Base-by-base conservation (phyloP, 1,140 invertebrate genomes). In the Drosophila kurseongensis region DNA sequence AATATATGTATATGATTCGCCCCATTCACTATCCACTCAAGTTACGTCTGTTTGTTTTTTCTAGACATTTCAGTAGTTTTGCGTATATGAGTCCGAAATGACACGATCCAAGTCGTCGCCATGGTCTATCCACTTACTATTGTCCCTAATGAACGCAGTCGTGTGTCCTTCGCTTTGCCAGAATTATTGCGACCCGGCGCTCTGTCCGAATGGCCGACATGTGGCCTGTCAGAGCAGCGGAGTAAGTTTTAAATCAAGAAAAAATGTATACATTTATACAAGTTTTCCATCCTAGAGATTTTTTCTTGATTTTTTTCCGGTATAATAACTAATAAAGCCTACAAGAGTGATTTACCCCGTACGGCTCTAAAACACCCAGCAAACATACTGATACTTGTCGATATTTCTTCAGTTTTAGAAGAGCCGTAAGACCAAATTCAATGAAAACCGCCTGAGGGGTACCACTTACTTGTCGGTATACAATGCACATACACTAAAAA, bases 181-280 rank as follows among this genome's bases (percentile, higher is more conserved):
- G n/a, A 82, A 88, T 29, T 88, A 83, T 32, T 88, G 83, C n/a
- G 84, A 88, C 56, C 79, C 83, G 0, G 51, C 60, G 0, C 56
- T 88, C 3, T 88, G 83, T 55, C 63, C 75, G 13, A 62, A 41
- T 16, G 84, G 76, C 7, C 18, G 51, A n/a, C 86, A 90, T 35
- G 65, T 90, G 5, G 86, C 73, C 48, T 90, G 86, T 13, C 62
- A 69, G 44, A 81, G 71, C 42, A 90, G 59, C 42, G 86, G 86
- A 3, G 86, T 90, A 76, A 89, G 85, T 84, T 32, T 5, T 45
- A 45, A 10, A 2, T 2, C 6, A 48, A 36, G 8, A 44, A 27
- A 14, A 14, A n/a, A 12, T 10, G 10, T 38, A 40, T 40, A 5
- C 14, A 13, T 40, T 13, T n/a, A 32, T 32, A 32, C 2, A 32